phyloP scores from a whole-genome alignment of 2,113 vertebrate species.

The Riparia riparia region DNA sequence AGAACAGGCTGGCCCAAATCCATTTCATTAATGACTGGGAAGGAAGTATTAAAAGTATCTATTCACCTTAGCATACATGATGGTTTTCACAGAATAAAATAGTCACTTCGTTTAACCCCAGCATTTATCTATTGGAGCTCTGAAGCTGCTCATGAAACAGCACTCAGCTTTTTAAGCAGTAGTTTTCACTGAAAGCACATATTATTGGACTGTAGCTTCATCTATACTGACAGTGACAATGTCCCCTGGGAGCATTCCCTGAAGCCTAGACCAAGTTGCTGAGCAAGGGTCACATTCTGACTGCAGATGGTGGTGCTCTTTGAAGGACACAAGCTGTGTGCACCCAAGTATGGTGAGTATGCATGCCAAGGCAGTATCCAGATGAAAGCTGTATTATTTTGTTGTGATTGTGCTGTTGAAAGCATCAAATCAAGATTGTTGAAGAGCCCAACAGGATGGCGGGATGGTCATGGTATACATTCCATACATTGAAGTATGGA shows the following conservation, averaged over 20 bases:
- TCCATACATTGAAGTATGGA: accelerated
- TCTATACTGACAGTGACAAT: neutral
- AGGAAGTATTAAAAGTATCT: neutral
- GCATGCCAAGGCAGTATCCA: neutral
- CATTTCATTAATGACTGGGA: neutral
- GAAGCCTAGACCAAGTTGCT: neutral
- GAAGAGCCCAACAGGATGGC: neutral
- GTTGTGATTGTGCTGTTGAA: neutral
- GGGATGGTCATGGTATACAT: neutral
- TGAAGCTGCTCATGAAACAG: neutral
- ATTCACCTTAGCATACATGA: neutral
- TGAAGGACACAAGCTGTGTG: neutral
- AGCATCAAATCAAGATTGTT: neutral
- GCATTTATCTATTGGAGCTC: accelerated
- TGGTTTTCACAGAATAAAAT: neutral
- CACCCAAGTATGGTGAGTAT: neutral
- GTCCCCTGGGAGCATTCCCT: neutral
- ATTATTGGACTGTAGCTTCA: neutral
- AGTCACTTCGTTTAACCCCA: neutral
- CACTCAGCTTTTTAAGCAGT: neutral
- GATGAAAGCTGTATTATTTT: neutral
- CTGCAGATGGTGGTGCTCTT: neutral
- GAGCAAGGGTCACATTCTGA: neutral
- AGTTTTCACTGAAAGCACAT: neutral
- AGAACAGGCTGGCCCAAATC: conserved; percentile 16